phyloP scores from a whole-genome alignment of 2,797 vertebrate species.

The Trematomus bernacchii region DNA sequence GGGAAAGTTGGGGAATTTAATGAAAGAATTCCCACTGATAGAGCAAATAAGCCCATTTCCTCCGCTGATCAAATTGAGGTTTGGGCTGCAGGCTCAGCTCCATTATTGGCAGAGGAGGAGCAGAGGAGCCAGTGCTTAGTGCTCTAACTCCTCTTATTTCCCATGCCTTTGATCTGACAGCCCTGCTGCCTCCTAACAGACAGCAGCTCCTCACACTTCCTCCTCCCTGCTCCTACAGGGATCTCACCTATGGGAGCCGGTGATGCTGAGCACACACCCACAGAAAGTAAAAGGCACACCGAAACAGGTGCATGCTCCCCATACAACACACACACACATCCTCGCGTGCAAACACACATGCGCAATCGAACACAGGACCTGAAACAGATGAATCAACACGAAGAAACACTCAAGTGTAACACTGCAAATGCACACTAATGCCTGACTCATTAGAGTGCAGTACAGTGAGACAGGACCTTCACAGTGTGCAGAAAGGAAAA shows the following conservation, averaged over 20 bases:
- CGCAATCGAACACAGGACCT: not conserved
- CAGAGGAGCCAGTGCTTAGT: conserved; percentile 60
- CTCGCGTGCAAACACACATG: conserved; percentile 16
- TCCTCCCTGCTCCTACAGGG: conserved; percentile 47
- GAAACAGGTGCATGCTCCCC: conserved; percentile 15
- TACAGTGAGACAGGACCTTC: conserved; percentile 22
- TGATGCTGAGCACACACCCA: conserved; percentile 45
- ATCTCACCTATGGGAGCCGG: conserved; percentile 51
- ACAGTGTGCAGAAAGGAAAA: conserved; percentile 29
- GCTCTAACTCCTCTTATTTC: conserved; percentile 71
- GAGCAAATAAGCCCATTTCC: conserved; percentile 69
- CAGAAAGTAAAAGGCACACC: conserved; percentile 10
- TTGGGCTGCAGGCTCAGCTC: conserved; percentile 65
- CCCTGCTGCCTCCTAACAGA: conserved; percentile 53
- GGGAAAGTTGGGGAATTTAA: conserved; percentile 63
- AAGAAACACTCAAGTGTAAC: conserved; percentile 6
- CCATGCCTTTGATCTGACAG: conserved; percentile 73
- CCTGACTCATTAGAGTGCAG: conserved; percentile 39
- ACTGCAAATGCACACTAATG: conserved; percentile 17
- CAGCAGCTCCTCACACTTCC: conserved; percentile 61
- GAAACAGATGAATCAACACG: conserved; percentile 5
- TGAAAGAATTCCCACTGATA: conserved; percentile 76
- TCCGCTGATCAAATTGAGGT: conserved; percentile 81
- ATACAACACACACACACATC: conserved; percentile 19
- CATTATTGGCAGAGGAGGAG: conserved; percentile 73